Evolutionary conservation across 2,888 invertebrate genomes (phyloP), one percentile per base, ranked within the genome.

Genomic region (Sialis fuliginosa): DNA sequence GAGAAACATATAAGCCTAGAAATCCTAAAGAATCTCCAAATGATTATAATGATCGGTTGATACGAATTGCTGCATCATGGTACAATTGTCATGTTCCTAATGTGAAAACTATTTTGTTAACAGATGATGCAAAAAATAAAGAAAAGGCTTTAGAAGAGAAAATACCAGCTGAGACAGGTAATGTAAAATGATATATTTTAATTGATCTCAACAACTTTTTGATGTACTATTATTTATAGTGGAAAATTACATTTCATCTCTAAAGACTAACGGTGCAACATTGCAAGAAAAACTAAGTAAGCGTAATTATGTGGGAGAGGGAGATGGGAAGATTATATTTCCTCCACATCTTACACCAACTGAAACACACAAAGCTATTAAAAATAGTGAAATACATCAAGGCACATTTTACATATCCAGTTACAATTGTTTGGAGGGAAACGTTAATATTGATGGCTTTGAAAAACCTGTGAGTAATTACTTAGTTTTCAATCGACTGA

Each of bases 371-470:
- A 70, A 73, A 1, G 91, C 91, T 0, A 76, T 96, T 40, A 81
- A 84, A 57, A 72, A 70, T 50, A 88, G 87, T 1, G 76, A 72
- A 53, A 66, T 86, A 5, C 61, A 81, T 39, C 91, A 87, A 60
- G 95, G 93, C 1, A 76, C 80, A 1, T 89, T 86, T 59, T 71
- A 78, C 58, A 87, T 92, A 0, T 92, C 91, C 1, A 72, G 89
- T 45, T 93, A 95, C 58, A 98, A 97, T 64, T 96, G 87, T 60
- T 69, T 95, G 9, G 97, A 98, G 65, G 97, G 91, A 7, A 79
- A 74, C 50, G 89, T 90, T 6, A 81, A 75, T 61, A 79, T 90
- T 2, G 86, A 84, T 57, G 77, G 78, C 9, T 76, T 75, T 60
- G 86, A 91, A 33, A 81, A 85, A 64, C 74, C 79, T 59, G 88